phyloP scores from a whole-genome alignment of 2,113 vertebrate species.

The Amazona guildingii region DNA sequence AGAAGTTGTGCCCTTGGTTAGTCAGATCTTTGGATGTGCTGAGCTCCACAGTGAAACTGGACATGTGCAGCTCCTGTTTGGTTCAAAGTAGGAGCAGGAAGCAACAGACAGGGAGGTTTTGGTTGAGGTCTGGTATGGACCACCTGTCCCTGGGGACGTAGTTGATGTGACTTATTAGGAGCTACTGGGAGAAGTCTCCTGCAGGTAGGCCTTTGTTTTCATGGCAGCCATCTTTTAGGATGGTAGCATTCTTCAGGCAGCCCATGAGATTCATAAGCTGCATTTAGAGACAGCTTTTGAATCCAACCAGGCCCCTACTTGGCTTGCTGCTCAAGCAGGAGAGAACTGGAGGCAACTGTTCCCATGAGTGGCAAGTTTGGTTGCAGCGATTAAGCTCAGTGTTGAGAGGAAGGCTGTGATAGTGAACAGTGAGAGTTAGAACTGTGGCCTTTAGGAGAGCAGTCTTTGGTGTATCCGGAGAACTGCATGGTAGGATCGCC shows the following conservation, averaged over 20 bases:
- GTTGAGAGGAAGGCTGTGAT: neutral
- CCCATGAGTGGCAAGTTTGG: neutral
- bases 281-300: neutral
- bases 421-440: neutral
- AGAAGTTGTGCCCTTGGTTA: neutral
- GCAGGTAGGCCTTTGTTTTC: neutral
- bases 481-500: neutral
- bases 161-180: neutral
- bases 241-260: neutral
- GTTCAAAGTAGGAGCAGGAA: neutral
- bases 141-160: accelerated
- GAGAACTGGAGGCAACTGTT: neutral
- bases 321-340: neutral
- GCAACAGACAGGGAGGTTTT: neutral
- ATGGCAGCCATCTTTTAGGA: neutral
- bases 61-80: neutral
- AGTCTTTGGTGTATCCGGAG: neutral
- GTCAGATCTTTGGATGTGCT: neutral
- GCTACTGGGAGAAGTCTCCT: neutral
- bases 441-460: neutral
- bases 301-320: neutral
- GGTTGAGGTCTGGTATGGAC: neutral
- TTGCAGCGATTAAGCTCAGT: neutral
- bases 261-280: neutral
- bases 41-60: neutral